Evolutionary conservation across 2,888 invertebrate genomes (phyloP), one percentile per base, ranked within the genome.

Genomic region (Leptopterna dolabrata): DNA sequence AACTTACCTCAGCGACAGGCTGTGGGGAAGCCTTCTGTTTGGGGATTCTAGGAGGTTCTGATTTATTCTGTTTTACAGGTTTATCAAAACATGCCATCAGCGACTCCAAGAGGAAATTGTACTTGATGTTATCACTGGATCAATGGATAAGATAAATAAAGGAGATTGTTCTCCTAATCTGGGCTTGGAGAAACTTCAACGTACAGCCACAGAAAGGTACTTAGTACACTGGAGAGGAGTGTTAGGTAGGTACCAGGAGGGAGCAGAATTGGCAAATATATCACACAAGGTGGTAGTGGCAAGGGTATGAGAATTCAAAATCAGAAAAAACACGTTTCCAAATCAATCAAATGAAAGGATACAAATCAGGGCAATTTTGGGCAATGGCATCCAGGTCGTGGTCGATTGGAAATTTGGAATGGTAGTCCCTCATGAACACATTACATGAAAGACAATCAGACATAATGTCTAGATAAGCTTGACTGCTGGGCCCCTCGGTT

Each of bases 341-440:
- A 2, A 7, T 36, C 36, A 36, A 36, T 36, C 36, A 36, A 36
- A 36, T 36, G 36, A 78, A 94, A 94, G 94, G 95, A 55, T 94
- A 96, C 95, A 96, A 92, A 70, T 94, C 94, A 16, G 94, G 94
- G 90, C 94, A 95, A 0, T 94, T 93, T 89, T 94, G 93, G 6
- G 93, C 91, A 55, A 96, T 91, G 90, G 94, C 91, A 70, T 94
- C 94, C n/a, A 96, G 91, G 91, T 96, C 96, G n/a, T 93, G 92
- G 80, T 94, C 93, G 13, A 96, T 92, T 0, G 96, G 95, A 92
- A 94, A 95, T 88, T 93, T 92, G 0, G 92, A 91, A 91, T 95
- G 94, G 91, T 95, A 96, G 92, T 96, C 96, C 14, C 93, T 92
- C 70, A 96, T 93, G 90, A 96, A 95, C 80, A 92, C 91, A 89